These are phyloP conservation scores for Fundulus diaphanus DNA, from an alignment of 2,797 vertebrate genomes.

Conservation along the genomic window DNA sequence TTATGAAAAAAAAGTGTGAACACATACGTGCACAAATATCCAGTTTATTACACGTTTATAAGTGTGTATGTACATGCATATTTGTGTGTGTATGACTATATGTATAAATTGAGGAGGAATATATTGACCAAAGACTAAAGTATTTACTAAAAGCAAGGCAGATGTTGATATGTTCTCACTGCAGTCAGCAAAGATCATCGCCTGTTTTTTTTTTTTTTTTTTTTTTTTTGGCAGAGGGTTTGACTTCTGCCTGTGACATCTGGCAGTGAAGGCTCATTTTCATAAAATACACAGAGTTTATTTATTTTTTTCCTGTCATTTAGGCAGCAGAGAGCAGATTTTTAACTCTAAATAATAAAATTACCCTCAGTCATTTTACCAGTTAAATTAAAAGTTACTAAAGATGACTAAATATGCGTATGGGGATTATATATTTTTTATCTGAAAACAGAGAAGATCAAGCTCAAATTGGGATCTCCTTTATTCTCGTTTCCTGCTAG, in stretches of 20 bases:
- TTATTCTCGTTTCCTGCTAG: constrained; percentile 50
- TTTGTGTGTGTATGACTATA: constrained; percentile 82
- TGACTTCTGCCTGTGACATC: constrained; percentile 47
- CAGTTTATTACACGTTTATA: constrained; percentile 78
- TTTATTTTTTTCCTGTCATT: constrained; percentile 66
- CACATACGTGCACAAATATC: constrained; percentile 82
- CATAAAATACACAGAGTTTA: constrained; percentile 59
- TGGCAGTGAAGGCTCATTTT: constrained; percentile 57
- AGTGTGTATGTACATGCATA: constrained; percentile 81
- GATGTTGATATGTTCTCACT: constrained; percentile 72
- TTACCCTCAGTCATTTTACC: constrained; percentile 41
- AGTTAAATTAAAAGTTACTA: constrained; percentile 29
- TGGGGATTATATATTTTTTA: constrained; percentile 62
- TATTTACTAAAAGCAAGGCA: constrained; percentile 82
- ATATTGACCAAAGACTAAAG: constrained; percentile 88
- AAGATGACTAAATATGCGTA: constrained; percentile 59
- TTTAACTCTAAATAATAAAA: constrained; percentile 46
- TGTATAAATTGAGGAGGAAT: constrained; percentile 80
- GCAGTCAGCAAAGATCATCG: constrained; percentile 65
- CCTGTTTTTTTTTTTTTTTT: constrained; percentile 39
- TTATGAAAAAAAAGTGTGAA: constrained; percentile 81
- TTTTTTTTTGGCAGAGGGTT: constrained; percentile 27
- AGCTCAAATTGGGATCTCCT: constrained; percentile 40
- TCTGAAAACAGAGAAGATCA: constrained; percentile 46
- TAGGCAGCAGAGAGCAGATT: constrained; percentile 57